These are phyloP conservation scores for Tenthredo mesomela DNA, from an alignment of 2,888 invertebrate genomes.

Conservation along the genomic window DNA sequence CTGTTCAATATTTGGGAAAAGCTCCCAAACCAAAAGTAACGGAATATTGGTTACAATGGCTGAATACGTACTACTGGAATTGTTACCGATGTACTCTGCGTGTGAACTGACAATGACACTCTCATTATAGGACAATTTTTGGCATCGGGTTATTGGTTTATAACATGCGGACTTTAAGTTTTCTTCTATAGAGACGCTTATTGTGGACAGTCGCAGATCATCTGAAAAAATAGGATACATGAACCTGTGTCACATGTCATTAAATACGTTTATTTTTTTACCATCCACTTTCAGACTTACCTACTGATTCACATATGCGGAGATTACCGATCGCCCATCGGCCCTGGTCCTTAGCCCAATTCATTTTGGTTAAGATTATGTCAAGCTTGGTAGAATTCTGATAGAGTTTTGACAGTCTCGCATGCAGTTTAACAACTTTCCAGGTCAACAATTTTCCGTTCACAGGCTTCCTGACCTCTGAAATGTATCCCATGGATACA, in stretches of 20 bases:
- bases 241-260: neutral
- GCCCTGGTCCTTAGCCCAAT: neutral
- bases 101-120: neutral
- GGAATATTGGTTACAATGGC: neutral
- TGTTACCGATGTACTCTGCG: neutral
- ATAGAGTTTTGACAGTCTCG: conserved; percentile 11
- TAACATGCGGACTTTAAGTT: neutral
- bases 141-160: neutral
- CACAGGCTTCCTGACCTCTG: neutral
- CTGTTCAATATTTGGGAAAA: neutral
- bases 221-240: neutral
- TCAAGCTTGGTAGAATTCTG: neutral
- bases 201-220: neutral
- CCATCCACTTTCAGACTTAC: conserved; percentile 28
- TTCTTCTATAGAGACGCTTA: neutral
- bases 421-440: conserved; percentile 56
- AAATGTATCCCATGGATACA: conserved; percentile 12
- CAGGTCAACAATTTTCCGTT: conserved; percentile 58
- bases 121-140: neutral
- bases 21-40: neutral
- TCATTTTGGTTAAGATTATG: neutral
- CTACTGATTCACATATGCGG: conserved; percentile 56
- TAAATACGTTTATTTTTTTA: neutral
- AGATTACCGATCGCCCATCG: conserved; percentile 64
- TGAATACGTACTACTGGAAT: neutral